phyloP scores from a whole-genome alignment of 1,140 invertebrate genomes.

The Drosophila chauvacae region DNA sequence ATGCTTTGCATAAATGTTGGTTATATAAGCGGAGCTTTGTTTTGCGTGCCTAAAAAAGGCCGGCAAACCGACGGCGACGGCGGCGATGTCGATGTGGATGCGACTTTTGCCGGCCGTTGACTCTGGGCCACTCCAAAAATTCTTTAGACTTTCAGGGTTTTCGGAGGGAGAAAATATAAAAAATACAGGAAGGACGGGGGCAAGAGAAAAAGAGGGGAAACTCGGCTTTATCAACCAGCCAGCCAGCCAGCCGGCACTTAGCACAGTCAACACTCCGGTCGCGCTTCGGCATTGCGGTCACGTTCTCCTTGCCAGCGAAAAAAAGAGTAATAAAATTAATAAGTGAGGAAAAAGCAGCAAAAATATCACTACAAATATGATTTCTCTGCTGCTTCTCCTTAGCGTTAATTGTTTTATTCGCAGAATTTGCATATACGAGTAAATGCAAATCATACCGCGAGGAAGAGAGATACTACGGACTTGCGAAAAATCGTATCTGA shows the following conservation, averaged over 20 bases:
- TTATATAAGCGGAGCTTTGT: constrained; percentile 56
- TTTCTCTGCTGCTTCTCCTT: constrained; percentile 59
- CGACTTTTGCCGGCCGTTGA: constrained; percentile 64
- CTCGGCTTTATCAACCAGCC: constrained; percentile 51
- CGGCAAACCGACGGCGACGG: constrained; percentile 37
- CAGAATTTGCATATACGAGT: constrained; percentile 65
- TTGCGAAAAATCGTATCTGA: constrained; percentile 30
- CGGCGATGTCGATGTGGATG: constrained; percentile 19
- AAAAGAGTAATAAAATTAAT: constrained; percentile 16
- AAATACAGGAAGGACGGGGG: background rate
- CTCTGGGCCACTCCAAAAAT: constrained; percentile 65
- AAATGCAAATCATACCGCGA: constrained; percentile 30
- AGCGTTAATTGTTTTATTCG: constrained; percentile 77
- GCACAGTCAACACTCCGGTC: constrained; percentile 57
- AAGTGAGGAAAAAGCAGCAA: constrained; percentile 22
- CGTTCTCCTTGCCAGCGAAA: constrained; percentile 66
- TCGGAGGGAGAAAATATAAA: background rate
- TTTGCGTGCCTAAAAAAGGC: constrained; percentile 79
- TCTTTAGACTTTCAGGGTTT: constrained; percentile 33
- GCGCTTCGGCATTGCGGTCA: constrained; percentile 71
- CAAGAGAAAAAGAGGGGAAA: constrained; percentile 16
- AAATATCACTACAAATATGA: constrained; percentile 49
- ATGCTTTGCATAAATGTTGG: constrained; percentile 29
- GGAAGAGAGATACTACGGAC: constrained; percentile 12
- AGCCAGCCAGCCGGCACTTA: constrained; percentile 52